Conservation (phyloP, 2,797 vertebrate species). For the Botia almorhae region DNA sequence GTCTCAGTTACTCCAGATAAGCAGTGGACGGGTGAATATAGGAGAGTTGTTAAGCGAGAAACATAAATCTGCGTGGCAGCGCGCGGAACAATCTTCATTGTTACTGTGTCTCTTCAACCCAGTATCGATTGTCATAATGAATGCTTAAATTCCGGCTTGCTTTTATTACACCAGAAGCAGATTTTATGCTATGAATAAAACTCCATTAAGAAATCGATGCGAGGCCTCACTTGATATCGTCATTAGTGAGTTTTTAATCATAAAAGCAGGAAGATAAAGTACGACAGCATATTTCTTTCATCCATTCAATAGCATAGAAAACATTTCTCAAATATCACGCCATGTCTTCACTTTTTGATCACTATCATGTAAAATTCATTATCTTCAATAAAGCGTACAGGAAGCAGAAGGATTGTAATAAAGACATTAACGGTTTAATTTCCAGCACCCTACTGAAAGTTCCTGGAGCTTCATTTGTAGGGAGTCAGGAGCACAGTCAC, state of each 20-base stretch:
- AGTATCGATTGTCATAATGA: constrained; percentile 58
- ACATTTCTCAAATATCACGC: constrained; percentile 60
- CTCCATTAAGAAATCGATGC: constrained; percentile 60
- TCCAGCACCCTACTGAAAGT: neutral
- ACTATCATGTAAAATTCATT: constrained; percentile 57
- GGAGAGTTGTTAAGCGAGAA: constrained; percentile 44
- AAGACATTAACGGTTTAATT: neutral
- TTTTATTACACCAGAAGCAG: constrained; percentile 44
- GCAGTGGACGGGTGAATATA: constrained; percentile 38
- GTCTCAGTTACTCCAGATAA: constrained; percentile 42
- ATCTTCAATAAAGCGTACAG: constrained; percentile 24
- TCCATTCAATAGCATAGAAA: constrained; percentile 47
- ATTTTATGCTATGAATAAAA: constrained; percentile 55
- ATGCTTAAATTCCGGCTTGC: constrained; percentile 52
- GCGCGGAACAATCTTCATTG: constrained; percentile 26
- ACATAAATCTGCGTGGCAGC: constrained; percentile 50
- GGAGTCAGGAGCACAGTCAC: no score
- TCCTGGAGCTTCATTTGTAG: no score
- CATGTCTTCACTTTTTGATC: constrained; percentile 61
- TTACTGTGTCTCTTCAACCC: constrained; percentile 27
- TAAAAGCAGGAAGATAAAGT: constrained; percentile 43
- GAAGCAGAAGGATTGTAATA: neutral
- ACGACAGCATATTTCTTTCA: constrained; percentile 56
- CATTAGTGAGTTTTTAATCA: constrained; percentile 55
- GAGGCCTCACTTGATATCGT: constrained; percentile 55